phyloP scores from a whole-genome alignment of 2,113 vertebrate genomes.

The Herpetotheres cachinnans region DNA sequence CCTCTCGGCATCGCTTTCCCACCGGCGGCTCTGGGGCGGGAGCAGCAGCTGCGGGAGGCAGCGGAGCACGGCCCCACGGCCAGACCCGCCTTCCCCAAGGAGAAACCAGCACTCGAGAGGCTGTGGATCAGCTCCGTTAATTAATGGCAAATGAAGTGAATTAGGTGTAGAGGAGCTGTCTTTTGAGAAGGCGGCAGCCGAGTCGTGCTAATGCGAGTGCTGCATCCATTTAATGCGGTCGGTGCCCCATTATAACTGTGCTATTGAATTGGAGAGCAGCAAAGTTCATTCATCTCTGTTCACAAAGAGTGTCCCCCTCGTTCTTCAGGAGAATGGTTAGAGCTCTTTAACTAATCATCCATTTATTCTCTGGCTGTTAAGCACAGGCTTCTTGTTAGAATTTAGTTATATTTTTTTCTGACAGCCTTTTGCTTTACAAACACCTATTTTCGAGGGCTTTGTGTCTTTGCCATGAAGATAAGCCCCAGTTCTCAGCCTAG shows the following conservation, averaged over 20 bases:
- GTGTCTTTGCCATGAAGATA: not conserved
- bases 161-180: not conserved
- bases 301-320: not conserved
- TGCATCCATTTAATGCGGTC: not conserved
- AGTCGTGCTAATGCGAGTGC: not conserved
- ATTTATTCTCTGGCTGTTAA: not conserved
- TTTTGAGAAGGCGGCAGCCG: not conserved
- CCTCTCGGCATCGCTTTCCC: not conserved
- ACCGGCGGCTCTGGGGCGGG: fast-evolving
- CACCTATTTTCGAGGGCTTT: not conserved
- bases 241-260: not conserved
- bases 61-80: not conserved
- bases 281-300: not conserved
- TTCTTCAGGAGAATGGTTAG: not conserved
- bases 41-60: not conserved
- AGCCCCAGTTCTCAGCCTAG: not conserved
- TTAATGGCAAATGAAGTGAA: not conserved
- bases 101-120: not conserved
- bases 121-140: not conserved
- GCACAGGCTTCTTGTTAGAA: not conserved
- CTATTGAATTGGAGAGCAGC: not conserved
- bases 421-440: not conserved
- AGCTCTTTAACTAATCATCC: not conserved
- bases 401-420: not conserved
- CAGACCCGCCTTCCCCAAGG: not conserved